Conservation (phyloP, 2,888 invertebrate genomes). For the Heliconius erato region DNA sequence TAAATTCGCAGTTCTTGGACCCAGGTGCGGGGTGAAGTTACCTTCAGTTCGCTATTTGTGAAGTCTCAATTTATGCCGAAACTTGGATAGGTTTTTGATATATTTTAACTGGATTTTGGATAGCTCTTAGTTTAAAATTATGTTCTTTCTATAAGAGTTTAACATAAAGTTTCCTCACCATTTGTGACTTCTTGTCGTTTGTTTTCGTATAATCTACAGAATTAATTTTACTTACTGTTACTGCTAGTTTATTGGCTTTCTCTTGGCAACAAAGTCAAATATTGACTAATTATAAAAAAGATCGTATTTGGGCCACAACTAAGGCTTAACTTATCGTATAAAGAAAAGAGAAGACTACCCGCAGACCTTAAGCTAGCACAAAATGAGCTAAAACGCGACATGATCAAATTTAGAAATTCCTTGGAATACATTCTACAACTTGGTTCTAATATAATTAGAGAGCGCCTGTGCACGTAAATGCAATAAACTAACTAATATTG, state of each 20-base stretch:
- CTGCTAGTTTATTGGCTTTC: not conserved
- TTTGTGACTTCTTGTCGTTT: not conserved
- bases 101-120: constrained; percentile 31
- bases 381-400: not conserved
- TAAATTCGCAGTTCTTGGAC: constrained; percentile 72
- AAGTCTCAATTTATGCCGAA: constrained; percentile 72
- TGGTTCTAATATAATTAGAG: constrained; percentile 1
- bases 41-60: constrained; percentile 62
- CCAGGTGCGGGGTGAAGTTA: constrained; percentile 74
- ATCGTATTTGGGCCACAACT: not conserved
- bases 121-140: constrained; percentile 14
- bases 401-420: constrained; percentile 13
- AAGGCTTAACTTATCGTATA: not conserved
- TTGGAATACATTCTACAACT: constrained; percentile 6
- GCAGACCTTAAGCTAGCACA: not conserved
- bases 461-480: constrained; percentile 12
- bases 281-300: not conserved
- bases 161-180: not conserved
- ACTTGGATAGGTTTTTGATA: constrained; percentile 55
- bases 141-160: constrained; percentile 14
- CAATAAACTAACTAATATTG: constrained; percentile 21
- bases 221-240: not conserved
- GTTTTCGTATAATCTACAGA: constrained; percentile 3
- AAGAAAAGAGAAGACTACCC: not conserved
- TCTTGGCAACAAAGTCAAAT: not conserved